Evolutionary conservation across 1,140 invertebrate species (phyloP).

Genomic region (Dolichoris vasculosae): DNA sequence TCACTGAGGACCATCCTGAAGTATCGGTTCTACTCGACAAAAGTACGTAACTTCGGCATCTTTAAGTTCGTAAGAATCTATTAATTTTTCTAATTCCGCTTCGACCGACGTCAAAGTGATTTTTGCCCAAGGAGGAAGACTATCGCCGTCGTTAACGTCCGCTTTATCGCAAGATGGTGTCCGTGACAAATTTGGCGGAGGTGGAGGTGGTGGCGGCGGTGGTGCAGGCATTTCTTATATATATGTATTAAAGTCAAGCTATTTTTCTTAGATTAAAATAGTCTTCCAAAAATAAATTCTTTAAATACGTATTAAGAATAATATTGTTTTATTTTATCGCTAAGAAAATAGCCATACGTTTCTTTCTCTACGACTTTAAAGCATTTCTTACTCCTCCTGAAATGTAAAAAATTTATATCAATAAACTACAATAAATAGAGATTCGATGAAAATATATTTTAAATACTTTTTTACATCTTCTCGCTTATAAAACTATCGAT

Average conservation of each 20-base stretch:
- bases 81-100: constrained; percentile 71
- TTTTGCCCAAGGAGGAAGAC: constrained; percentile 69
- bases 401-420: not conserved
- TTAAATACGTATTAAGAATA: constrained; percentile 4
- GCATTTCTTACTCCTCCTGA: not conserved
- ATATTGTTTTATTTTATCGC: not conserved
- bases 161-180: constrained; percentile 65
- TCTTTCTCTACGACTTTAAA: not conserved
- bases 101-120: constrained; percentile 69
- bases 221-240: constrained; percentile 68
- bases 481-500: no score
- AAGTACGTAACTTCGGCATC: constrained; percentile 72
- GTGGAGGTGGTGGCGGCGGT: constrained; percentile 69
- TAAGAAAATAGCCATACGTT: constrained; percentile 11
- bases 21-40: constrained; percentile 71
- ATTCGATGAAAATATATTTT: no score
- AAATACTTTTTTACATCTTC: no score
- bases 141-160: constrained; percentile 63
- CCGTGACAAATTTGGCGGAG: constrained; percentile 63
- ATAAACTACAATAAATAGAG: not conserved
- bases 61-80: constrained; percentile 69
- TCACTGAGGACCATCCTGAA: constrained; percentile 74
- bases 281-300: constrained; percentile 40
- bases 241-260: constrained; percentile 3
- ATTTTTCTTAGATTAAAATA: constrained; percentile 17